A percentile compares a stretch with the other conserved stretches of the same genome.
Conservation (phyloP, 2,113 vertebrate genomes). For the Speoplatyrhinus poulsoni region DNA sequence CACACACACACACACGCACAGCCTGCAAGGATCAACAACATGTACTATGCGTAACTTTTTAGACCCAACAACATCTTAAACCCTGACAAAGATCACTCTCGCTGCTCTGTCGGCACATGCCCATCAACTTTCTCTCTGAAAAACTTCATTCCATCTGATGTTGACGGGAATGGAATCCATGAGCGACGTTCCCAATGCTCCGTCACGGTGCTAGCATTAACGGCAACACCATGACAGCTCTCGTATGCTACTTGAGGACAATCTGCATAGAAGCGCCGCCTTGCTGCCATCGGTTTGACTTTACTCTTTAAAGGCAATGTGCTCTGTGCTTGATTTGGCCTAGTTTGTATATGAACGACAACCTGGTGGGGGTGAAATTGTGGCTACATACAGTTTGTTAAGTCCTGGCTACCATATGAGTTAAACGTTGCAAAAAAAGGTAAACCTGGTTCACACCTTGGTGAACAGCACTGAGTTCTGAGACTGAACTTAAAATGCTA, state of each 20-base stretch:
- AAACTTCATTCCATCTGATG: conserved; percentile 60
- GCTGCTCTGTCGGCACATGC: conserved; percentile 29
- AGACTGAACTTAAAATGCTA: neutral
- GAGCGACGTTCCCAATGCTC: conserved; percentile 60
- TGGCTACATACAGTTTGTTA: neutral
- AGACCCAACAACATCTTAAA: conserved; percentile 30
- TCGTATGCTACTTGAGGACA: conserved; percentile 41
- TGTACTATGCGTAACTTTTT: conserved; percentile 24
- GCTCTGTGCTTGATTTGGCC: conserved; percentile 50
- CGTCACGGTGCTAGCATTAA: conserved; percentile 42
- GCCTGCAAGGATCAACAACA: conserved; percentile 45
- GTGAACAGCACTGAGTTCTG: conserved; percentile 14
- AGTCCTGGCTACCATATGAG: neutral
- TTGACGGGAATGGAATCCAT: conserved; percentile 59
- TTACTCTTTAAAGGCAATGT: conserved; percentile 48
- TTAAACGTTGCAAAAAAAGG: conserved; percentile 29
- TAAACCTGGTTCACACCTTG: conserved; percentile 28
- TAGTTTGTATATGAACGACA: conserved; percentile 51
- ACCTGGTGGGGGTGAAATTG: conserved; percentile 20
- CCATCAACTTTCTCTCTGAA: conserved; percentile 28
- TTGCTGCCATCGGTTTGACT: conserved; percentile 54
- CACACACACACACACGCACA: neutral
- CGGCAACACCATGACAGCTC: conserved; percentile 55
- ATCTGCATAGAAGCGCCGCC: conserved; percentile 33
- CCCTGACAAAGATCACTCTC: neutral